Conservation (phyloP, 2,113 vertebrate species). For the Lycocorax pyrrhopterus region DNA sequence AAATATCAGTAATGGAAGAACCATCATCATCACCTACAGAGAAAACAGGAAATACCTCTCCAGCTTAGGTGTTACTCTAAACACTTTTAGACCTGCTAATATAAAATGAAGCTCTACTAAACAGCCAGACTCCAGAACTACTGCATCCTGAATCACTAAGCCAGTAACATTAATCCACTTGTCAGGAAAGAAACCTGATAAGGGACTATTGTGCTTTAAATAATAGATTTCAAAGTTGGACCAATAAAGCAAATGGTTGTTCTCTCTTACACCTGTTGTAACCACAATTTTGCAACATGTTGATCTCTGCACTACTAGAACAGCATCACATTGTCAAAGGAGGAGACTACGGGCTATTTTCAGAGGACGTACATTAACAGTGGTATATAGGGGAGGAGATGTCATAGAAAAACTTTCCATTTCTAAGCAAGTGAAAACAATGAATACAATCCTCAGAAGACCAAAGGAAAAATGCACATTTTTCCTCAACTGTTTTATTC, state of each 20-base stretch:
- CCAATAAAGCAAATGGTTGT: not conserved
- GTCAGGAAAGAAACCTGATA: not conserved
- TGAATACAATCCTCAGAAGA: not conserved
- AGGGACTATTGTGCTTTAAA: not conserved
- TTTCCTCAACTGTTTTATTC: not conserved
- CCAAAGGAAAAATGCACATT: not conserved
- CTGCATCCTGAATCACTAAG: not conserved
- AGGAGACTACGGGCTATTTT: not conserved
- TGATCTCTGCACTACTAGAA: not conserved
- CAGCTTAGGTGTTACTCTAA: not conserved
- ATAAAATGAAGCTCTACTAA: not conserved
- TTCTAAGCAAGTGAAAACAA: not conserved
- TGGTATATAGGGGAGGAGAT: not conserved
- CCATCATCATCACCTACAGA: conserved; percentile 98
- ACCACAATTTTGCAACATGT: not conserved
- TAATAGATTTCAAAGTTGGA: not conserved
- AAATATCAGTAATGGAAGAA: conserved; percentile 94
- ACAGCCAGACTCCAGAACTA: not conserved
- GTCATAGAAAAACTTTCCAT: not conserved
- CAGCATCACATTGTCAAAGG: not conserved
- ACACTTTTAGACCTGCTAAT: not conserved
- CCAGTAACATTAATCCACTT: not conserved
- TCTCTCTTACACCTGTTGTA: not conserved
- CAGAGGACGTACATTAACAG: not conserved
- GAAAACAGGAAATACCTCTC: not conserved